phyloP scores from a whole-genome alignment of 2,888 invertebrate species.

The Metellina segmentata region DNA sequence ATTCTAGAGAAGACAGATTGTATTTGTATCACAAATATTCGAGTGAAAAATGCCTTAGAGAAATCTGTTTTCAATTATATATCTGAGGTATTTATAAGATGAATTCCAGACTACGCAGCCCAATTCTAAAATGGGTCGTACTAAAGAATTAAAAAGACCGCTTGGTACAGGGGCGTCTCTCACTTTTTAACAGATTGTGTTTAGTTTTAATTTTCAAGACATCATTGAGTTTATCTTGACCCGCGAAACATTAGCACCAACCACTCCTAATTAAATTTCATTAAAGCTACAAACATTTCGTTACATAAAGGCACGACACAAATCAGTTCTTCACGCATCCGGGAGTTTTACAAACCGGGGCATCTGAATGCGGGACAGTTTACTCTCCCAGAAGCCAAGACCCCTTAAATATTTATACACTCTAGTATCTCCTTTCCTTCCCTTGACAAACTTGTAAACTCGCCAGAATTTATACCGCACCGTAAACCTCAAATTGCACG shows the following conservation, averaged over 20 bases:
- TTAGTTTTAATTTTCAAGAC: too few relatives aligned
- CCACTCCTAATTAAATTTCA: neutral
- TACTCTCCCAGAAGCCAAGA: neutral
- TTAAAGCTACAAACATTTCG: neutral
- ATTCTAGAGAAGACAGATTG: too few relatives aligned
- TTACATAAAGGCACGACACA: neutral
- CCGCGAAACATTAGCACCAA: neutral
- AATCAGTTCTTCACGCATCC: neutral
- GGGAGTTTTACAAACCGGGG: neutral
- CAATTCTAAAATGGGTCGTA: too few relatives aligned
- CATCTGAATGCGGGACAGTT: neutral
- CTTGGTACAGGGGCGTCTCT: too few relatives aligned
- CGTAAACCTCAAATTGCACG: neutral
- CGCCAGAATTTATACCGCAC: conserved; percentile 23
- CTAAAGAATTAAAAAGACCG: too few relatives aligned
- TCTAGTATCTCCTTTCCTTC: conserved; percentile 19
- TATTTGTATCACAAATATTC: too few relatives aligned
- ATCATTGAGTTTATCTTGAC: too few relatives aligned
- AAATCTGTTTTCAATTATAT: too few relatives aligned
- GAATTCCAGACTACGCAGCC: too few relatives aligned
- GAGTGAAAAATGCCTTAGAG: too few relatives aligned
- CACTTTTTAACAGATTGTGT: too few relatives aligned
- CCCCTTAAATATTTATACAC: neutral
- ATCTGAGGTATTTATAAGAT: too few relatives aligned
- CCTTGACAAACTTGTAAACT: conserved; percentile 2